These are phyloP conservation scores for Leptobrachium leishanense DNA, from an alignment of 2,113 vertebrate species.

Conservation along the genomic window DNA sequence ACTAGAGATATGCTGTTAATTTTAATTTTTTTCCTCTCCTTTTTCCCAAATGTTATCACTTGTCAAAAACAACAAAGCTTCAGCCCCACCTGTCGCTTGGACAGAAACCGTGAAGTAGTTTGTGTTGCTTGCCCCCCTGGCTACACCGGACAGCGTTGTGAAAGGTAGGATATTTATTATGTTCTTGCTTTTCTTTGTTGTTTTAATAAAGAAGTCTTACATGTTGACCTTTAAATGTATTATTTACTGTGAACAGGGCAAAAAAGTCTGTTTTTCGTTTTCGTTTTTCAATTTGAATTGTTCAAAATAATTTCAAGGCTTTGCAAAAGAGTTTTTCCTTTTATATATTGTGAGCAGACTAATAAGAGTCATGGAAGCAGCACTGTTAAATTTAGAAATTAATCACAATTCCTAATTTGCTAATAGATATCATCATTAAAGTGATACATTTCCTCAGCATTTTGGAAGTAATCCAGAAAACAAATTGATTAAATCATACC, in stretches of 20 bases:
- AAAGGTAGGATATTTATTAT: constrained; percentile 76
- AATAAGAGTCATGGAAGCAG: background rate
- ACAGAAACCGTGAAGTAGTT: constrained; percentile 71
- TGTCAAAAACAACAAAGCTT: constrained; percentile 75
- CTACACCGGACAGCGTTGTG: constrained; percentile 81
- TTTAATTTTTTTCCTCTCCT: constrained; percentile 58
- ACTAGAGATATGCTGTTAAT: constrained; percentile 57
- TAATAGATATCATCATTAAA: background rate
- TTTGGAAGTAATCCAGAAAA: background rate
- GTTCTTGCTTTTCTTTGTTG: background rate
- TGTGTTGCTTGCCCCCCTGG: constrained; percentile 83
- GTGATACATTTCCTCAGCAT: background rate
- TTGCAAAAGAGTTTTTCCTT: no score
- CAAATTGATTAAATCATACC: no score
- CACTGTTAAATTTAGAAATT: background rate
- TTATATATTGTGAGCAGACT: no score
- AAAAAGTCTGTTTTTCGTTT: no score
- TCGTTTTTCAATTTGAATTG: background rate
- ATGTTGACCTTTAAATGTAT: no score
- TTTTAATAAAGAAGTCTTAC: background rate
- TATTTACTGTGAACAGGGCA: no score
- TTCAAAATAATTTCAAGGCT: background rate
- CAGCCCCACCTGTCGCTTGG: constrained; percentile 88
- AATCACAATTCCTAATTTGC: no score
- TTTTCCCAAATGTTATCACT: constrained; percentile 57